Base-by-base conservation (phyloP, 2,888 invertebrate genomes). In the Nomada ferruginata region DNA sequence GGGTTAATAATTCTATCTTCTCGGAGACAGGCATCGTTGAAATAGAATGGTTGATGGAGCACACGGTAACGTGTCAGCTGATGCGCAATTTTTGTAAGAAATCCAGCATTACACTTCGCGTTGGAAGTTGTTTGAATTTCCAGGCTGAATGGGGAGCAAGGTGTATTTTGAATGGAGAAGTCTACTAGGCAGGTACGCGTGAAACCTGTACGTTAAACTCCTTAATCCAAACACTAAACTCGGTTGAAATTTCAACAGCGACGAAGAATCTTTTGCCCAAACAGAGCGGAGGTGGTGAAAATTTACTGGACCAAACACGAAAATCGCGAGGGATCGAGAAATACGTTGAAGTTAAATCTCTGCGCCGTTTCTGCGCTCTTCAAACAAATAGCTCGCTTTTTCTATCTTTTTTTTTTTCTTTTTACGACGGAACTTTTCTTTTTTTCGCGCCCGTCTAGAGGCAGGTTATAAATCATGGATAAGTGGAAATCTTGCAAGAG, bases 181-280 rank as follows among this genome's bases (percentile, higher is more conserved):
- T 65, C 52, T 5, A 23, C 26, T 36, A 29, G 47, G 23, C 42
- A 9, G 47, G 50, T 66, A 61, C 47, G 10, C 63, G 11, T 13
- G 53, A 44, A 59, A 64, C 44, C 68, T 23, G 20, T 13, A 44
- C 72, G 23, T 29, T 57, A 66, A 80, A 80, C 79, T 79, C 47
- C 66, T 79, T 69, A 72, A 80, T 72, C 59, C 72, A 5, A 20
- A 59, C 72, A 64, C 64, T 64, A 73, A 80, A 73, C 63, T 53
- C 26, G 63, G 72, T 78, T 53, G 63, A 68, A 69, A 72, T 69
- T 72, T 63, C 57, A 64, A n/a, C 63, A 57, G 42, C 53, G 18
- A 36, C 0, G 20, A 26, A 15, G 53, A 44, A 72, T 78, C 72
- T 68, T 57, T 63, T 44, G 52, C 15, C 20, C 77, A 77, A 77